phyloP scores from a whole-genome alignment of 1,140 invertebrate species.

The Drosophila jambulina region DNA sequence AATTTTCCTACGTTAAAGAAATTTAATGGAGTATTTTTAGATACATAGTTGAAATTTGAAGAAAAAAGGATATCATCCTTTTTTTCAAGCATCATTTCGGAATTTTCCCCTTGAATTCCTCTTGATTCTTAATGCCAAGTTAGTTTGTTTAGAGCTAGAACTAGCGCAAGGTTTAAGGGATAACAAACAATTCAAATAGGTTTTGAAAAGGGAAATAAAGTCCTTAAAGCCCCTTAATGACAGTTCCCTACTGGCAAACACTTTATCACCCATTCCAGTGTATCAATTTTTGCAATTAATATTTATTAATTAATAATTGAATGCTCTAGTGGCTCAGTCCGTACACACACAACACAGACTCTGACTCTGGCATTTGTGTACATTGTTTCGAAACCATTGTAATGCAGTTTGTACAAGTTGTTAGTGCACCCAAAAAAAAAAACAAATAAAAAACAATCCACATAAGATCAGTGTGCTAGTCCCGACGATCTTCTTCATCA shows the following conservation, averaged over 20 bases:
- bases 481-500: conserved; percentile 6
- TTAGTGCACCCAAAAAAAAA: conserved; percentile 45
- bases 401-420: conserved; percentile 52
- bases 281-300: neutral
- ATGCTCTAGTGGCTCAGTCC: neutral
- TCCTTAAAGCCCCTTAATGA: neutral
- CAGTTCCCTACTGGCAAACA: neutral
- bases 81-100: no score
- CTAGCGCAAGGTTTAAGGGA: no score
- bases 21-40: no score
- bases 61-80: no score
- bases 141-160: no score
- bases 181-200: no score
- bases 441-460: neutral
- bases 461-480: conserved; percentile 15
- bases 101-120: no score
- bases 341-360: conserved; percentile 2
- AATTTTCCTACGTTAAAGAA: no score
- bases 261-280: neutral
- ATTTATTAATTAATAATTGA: no score
- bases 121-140: no score
- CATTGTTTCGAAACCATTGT: conserved; percentile 39
- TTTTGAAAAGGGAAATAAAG: no score
- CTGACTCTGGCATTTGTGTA: conserved; percentile 28
- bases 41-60: no score